Evolutionary conservation across 2,797 vertebrate species (phyloP).

Genomic region (Odontamblyopus rebecca): DNA sequence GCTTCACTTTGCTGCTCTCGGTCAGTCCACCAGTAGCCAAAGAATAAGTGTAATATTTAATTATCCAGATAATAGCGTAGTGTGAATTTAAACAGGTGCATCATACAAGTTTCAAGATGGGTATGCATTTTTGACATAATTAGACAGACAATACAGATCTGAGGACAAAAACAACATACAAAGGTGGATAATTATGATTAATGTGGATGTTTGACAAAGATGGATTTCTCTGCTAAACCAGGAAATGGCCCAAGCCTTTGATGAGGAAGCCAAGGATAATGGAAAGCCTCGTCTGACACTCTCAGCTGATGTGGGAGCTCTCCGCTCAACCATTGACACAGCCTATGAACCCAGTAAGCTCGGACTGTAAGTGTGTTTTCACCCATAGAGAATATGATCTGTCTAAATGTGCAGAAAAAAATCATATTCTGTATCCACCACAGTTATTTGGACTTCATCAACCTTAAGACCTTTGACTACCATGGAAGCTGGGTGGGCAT

Average conservation of each 20-base stretch:
- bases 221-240: constrained; percentile 30
- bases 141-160: neutral
- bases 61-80: neutral
- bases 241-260: constrained; percentile 75
- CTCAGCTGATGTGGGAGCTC: constrained; percentile 63
- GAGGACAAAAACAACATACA: neutral
- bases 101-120: too few species aligned
- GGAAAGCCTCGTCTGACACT: constrained; percentile 70
- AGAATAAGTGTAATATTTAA: neutral
- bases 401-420: neutral
- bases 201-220: neutral
- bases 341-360: constrained; percentile 77
- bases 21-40: constrained; percentile 47
- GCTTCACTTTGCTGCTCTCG: constrained; percentile 73
- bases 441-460: constrained; percentile 77
- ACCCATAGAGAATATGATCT: neutral
- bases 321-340: constrained; percentile 40
- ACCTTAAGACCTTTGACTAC: constrained; percentile 76
- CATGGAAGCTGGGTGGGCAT: constrained; percentile 74
- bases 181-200: neutral
- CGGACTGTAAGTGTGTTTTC: constrained; percentile 63
- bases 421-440: constrained; percentile 7
- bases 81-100: neutral
- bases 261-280: constrained; percentile 61
- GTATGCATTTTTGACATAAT: neutral